Evolutionary conservation across 2,113 vertebrate species (phyloP), one percentile per base, ranked within the genome.

Genomic region (Trinectes maculatus): DNA sequence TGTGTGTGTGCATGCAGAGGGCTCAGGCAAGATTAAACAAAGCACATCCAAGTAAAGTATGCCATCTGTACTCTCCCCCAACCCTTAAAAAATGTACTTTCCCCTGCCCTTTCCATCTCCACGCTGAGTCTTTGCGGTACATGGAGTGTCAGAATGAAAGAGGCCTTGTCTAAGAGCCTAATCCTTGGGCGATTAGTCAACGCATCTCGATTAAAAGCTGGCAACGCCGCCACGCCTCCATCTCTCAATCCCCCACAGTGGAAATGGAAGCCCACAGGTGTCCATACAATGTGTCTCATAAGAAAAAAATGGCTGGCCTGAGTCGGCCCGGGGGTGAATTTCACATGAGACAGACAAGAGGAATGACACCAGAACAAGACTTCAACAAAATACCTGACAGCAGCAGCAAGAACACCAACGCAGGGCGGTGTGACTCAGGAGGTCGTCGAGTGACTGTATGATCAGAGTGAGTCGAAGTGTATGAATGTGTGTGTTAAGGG

Each of bases 131-230:
- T 74, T 78, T 63, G 74, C 60, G 19, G 71, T 76, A 40, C 49
- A 68, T 48, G 52, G 63, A 61, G 67, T 61, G 83, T 82, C 62
- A 84, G 73, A 89, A 92, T 89, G 85, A 92, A 92, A 91, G 87
- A 88, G 74, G 70, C 89, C 89, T 91, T 91, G 91, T 93, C 79
- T 89, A 79, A 72, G 69, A 79, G 67, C 44, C 82, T 91, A 92
- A 92, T 91, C 89, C 89, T 85, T 65, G 46, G 26, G 73, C 82
- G 90, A 92, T 92, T 89, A 90, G 89, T 92, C 89, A 91, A 82
- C 61, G 74, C 74, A 75, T 90, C 80, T 78, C 58, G 59, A 89
- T 88, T 90, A 87, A 87, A 84, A 88, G 78, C 79, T 80, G 72
- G 63, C 75, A 26, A 64, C 47, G 64, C 62, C 52, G 80, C 73